phyloP scores from a whole-genome alignment of 1,140 invertebrate genomes.

The Drosophila lacteicornis region DNA sequence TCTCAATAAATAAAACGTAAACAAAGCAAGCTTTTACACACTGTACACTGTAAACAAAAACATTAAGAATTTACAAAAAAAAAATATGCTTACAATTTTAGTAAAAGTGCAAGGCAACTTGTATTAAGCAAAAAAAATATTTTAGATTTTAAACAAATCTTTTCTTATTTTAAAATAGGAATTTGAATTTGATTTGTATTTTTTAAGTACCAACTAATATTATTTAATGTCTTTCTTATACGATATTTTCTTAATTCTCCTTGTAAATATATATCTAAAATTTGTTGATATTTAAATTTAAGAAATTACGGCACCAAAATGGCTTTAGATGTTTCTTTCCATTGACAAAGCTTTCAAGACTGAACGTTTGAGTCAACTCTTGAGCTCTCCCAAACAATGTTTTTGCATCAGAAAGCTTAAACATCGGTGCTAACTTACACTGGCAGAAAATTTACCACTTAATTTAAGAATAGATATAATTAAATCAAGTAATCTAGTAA shows the following conservation, averaged over 20 bases:
- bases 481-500: too few relatives aligned
- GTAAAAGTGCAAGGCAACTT: too few relatives aligned
- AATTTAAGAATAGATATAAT: too few relatives aligned
- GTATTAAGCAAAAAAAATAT: neutral
- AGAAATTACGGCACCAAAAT: neutral
- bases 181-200: neutral
- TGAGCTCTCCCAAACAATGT: slow-evolving; percentile 5
- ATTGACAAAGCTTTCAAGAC: neutral
- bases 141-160: too few relatives aligned
- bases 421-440: slow-evolving; percentile 11
- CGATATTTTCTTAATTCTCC: neutral
- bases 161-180: too few relatives aligned
- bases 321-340: neutral
- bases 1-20: slow-evolving; percentile 28
- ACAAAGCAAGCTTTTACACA: slow-evolving; percentile 28
- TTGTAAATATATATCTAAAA: neutral
- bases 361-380: neutral
- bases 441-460: neutral
- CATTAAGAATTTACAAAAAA: too few relatives aligned
- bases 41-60: neutral
- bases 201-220: too few relatives aligned
- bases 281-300: too few relatives aligned
- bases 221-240: neutral
- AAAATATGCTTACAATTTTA: neutral
- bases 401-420: neutral